Evolutionary conservation across 1,140 invertebrate species (phyloP), one percentile per base, ranked within the genome.

Genomic region (Drosophila sp.): DNA sequence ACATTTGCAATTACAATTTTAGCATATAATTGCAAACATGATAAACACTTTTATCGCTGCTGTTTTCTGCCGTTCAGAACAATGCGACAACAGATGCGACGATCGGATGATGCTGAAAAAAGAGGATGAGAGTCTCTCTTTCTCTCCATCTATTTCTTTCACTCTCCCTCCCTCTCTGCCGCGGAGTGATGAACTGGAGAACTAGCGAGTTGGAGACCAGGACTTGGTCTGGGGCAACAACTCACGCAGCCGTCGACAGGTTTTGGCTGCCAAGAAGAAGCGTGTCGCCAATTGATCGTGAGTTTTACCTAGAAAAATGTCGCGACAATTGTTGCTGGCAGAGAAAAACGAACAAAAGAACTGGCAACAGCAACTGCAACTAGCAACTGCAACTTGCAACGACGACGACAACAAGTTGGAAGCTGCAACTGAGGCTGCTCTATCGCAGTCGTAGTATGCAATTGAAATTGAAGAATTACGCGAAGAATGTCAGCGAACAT

Each of bases 281-380:
- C 90, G 90, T 91, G 90, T 91, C 90, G 90, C 90, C 90, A 91
- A 91, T 91, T 90, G 84, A 86, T 90, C 89, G 89, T 90, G 89
- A 91, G 89, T 78, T 87, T 91, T 91, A 91, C 90, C 86, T 91
- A 91, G 90, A 91, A 91, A 91, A 90, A 91, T 89, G 83, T 89
- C 83, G 83, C 83, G 83, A 89, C 83, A 89, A 87, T 89, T 89
- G 76, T 83, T 73, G 38, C 64, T 58, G 61, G 34, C 21, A 56
- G 38, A 40, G 45, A 48, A 64, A 71, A 69, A 53, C 45, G 50
- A 70, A 50, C 25, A 48, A 38, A 38, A 38, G 36, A 38, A 38
- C 36, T 38, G 36, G 36, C 36, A 38, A 38, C 7, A 13, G 66
- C 36, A 56, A 70, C n/a, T n/a, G n/a, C n/a, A 38, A 38, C 36